Evolutionary conservation across 2,888 invertebrate species (phyloP).

Genomic region (Aphodius granarius): DNA sequence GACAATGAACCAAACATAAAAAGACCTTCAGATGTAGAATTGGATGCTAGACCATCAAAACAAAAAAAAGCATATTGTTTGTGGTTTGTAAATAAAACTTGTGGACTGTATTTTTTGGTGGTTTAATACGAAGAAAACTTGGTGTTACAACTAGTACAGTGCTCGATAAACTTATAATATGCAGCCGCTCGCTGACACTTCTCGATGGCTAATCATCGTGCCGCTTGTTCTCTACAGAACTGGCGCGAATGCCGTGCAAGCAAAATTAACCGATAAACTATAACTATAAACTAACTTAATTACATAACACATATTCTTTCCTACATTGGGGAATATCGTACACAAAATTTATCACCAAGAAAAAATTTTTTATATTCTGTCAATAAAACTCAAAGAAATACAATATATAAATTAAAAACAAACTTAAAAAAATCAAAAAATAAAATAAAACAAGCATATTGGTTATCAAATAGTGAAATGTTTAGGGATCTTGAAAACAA

Average conservation of each 20-base stretch:
- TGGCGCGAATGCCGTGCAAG: no score
- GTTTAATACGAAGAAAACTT: no score
- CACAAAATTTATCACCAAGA: constrained; percentile 2
- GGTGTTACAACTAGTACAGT: no score
- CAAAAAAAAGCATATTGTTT: neutral
- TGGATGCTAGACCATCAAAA: neutral
- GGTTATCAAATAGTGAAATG: neutral
- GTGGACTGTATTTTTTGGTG: no score
- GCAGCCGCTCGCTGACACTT: no score
- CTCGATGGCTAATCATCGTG: no score
- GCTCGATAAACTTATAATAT: no score
- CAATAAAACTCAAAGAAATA: neutral
- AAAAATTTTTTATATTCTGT: constrained; percentile 1
- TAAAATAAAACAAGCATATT: neutral
- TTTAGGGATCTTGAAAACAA: constrained; percentile 4
- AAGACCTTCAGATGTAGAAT: no score
- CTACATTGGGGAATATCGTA: neutral
- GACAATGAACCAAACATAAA: neutral
- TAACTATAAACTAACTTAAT: neutral
- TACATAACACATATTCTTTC: neutral
- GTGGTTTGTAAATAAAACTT: no score
- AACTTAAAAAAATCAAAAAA: neutral
- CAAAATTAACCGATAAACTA: no score
- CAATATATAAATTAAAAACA: neutral
- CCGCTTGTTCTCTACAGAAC: no score